Base-by-base conservation (phyloP, 2,888 invertebrate genomes). In the Apotomis turbidana region DNA sequence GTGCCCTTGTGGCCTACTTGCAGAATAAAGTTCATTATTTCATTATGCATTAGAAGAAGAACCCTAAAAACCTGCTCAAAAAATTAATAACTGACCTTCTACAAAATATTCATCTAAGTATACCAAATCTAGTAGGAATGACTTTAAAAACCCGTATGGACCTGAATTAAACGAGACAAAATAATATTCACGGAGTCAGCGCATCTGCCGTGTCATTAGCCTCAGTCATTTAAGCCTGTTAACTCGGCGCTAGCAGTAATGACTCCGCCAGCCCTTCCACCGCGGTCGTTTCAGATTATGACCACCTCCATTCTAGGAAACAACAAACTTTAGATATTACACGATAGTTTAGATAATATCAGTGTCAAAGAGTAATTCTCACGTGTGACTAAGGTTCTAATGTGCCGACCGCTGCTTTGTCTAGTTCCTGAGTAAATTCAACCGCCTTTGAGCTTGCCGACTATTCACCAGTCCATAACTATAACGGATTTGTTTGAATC, bases 171-270 rank as follows among this genome's bases (percentile, higher is more conserved):
- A 5, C 5, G 41, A 41, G 41, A 41, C 49, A 87, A 63, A 72
- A 72, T 72, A 52, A 87, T 90, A 89, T 86, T 87, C 84, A 86
- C 86, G 85, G 87, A 88, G 88, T 88, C 84, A 82, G 86, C 85
- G 83, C 92, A 92, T 89, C 91, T 91, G 90, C 85, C 88, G 81
- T 88, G 92, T 92, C 93, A 90, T 93, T 93, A 92, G 85, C 88
- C 91, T 83, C 83, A 79, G 83, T 87, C 87, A 88, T 91, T 91
- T 90, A 86, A 89, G 90, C 90, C 87, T 88, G 90, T 92, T 93
- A 93, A 90, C 87, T 85, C 83, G 83, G 68, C 84, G 85, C 85
- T 87, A 85, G 85, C 80, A 82, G 83, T 91, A 88, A 91, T 89
- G 86, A 85, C 80, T 81, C 85, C 83, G 86, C 84, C 86, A 84